Base-by-base conservation (phyloP, 1,140 invertebrate genomes). In the Diabrotica virgifera region DNA sequence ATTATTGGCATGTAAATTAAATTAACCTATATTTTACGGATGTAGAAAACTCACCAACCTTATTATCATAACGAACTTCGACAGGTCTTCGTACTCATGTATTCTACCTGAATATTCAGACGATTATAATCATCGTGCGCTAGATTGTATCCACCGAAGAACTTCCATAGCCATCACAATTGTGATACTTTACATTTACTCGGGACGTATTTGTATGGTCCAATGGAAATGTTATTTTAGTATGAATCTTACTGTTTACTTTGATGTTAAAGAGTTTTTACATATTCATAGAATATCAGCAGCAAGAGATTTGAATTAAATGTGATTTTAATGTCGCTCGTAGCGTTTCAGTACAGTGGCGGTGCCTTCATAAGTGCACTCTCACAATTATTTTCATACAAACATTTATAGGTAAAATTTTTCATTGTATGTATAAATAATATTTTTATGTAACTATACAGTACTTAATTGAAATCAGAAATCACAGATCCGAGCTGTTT, bases 51-150 rank as follows among this genome's bases (percentile, higher is more conserved):
- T 24, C 24, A 24, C 24, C 24, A 24, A 24, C 24, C 1, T 24
- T 24, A 24, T 24, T 24, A 24, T 24, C 24, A 24, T 24, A 24
- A 24, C 1, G 24, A 24, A 24, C 4, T 24, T 24, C 24, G 24
- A 24, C 24, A 24, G 24, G 24, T 24, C 24, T 24, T 24, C 24
- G 24, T 24, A 24, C 1, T 24, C 24, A 24, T 24, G 57, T 59
- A n/a, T n/a, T n/a, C n/a, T n/a, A 12, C 57, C n/a, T 59, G 57
- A 59, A 59, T 59, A 59, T 59, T 59, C 57, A 59, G 37, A 9
- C 36, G 46, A 46, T 59, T 8, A 59, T 59, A 40, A 59, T 40
- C 36, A 38, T 40, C 46, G 57, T 40, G 11, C 24, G 12, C 57
- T 12, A 40, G 24, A 24, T 24, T 24, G 24, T 24, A 24, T 24